phyloP scores from a whole-genome alignment of 2,888 invertebrate genomes.

The Ceramica pisi region DNA sequence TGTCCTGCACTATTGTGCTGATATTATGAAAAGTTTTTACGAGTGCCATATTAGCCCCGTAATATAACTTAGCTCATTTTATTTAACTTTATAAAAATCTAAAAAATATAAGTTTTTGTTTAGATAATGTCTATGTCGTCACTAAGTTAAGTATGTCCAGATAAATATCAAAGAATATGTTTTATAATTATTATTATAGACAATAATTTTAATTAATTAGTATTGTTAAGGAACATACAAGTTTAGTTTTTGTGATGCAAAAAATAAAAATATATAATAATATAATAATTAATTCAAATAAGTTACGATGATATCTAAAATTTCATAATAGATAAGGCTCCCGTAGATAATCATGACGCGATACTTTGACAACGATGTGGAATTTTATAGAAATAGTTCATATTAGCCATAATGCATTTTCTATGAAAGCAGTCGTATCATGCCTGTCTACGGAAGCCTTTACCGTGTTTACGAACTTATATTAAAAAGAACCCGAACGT shows the following conservation, averaged over 20 bases:
- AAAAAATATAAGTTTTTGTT: not conserved
- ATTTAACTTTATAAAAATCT: not conserved
- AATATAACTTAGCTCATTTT: not conserved
- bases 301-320: conserved; percentile 5
- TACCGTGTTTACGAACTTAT: not conserved
- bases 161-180: conserved; percentile 9
- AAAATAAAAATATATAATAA: not conserved
- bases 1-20: conserved; percentile 40
- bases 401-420: not conserved
- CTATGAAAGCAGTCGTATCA: not conserved
- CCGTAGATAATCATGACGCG: not conserved
- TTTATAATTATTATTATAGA: conserved; percentile 43
- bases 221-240: conserved; percentile 16
- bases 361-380: not conserved
- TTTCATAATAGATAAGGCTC: not conserved
- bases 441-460: not conserved
- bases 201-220: conserved; percentile 51
- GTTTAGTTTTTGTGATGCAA: conserved; percentile 33
- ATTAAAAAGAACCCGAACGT: not conserved
- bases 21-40: conserved; percentile 20
- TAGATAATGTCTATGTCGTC: not conserved
- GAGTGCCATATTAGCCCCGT: conserved; percentile 22
- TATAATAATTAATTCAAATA: conserved; percentile 6
- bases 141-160: conserved; percentile 21
- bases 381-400: not conserved